Conservation (phyloP, 2,113 vertebrate species). For the Coryphaenoides rupestris region DNA sequence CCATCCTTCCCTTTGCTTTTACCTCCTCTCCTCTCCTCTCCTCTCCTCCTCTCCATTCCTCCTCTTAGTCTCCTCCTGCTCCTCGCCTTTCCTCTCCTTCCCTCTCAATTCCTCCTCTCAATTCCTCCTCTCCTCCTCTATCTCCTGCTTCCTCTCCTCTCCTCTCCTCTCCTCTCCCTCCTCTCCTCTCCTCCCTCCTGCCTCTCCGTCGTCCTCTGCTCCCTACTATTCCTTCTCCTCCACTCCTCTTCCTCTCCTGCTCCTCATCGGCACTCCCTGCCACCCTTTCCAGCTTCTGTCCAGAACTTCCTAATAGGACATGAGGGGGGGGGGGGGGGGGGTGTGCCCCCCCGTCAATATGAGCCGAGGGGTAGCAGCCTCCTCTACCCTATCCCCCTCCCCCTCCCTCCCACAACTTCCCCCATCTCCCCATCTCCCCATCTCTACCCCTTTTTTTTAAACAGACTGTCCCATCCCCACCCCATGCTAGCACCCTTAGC, state of each 20-base stretch:
- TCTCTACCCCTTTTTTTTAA: background rate
- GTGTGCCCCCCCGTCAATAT: too few species aligned
- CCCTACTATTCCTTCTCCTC: constrained; percentile 52
- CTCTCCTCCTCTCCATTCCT: too few species aligned
- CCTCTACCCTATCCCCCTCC: too few species aligned
- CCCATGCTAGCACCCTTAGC: constrained; percentile 24
- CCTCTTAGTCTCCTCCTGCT: background rate
- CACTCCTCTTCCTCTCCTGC: constrained; percentile 10
- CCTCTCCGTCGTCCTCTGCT: constrained; percentile 41
- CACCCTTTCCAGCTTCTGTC: constrained; percentile 9
- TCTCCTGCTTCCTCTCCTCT: background rate
- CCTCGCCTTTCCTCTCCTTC: constrained; percentile 9
- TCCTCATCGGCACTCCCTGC: constrained; percentile 4
- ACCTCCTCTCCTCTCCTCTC: too few species aligned
- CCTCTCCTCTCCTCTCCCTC: constrained; percentile 29
- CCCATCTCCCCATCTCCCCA: too few species aligned
- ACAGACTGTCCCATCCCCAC: background rate
- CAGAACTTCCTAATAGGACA: too few species aligned
- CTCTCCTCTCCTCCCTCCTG: constrained; percentile 22
- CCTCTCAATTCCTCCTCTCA: too few species aligned
- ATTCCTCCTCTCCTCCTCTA: too few species aligned
- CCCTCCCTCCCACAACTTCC: too few species aligned
- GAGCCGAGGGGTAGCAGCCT: too few species aligned
- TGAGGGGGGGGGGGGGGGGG: too few species aligned
- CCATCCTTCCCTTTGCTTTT: too few species aligned